Conservation (phyloP, 2,888 invertebrate species). For the Lepetodrilus schrolli region DNA sequence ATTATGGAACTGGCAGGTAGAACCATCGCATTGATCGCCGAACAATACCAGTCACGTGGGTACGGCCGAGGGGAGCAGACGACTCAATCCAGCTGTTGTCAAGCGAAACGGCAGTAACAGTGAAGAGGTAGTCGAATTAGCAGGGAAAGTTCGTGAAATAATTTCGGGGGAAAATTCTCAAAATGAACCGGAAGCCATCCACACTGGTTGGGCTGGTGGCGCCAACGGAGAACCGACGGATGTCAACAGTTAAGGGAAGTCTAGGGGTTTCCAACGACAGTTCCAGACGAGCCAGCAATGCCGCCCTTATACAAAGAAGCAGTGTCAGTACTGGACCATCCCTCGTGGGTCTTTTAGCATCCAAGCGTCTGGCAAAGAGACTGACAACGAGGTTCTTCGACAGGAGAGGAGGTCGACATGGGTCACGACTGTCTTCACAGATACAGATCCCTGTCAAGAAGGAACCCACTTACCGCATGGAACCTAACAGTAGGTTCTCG, state of each 20-base stretch:
- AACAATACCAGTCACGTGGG: conserved; percentile 3
- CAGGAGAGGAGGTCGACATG: conserved; percentile 32
- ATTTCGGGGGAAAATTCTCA: neutral
- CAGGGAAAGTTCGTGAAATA: too few relatives aligned
- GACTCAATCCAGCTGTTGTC: neutral
- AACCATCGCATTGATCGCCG: neutral
- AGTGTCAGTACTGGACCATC: conserved; percentile 41
- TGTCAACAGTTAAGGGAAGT: conserved; percentile 13
- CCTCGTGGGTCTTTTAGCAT: conserved; percentile 53
- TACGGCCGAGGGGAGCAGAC: neutral
- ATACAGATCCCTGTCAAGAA: conserved; percentile 35
- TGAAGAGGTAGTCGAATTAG: too few relatives aligned
- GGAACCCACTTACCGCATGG: conserved; percentile 64
- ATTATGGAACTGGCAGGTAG: neutral
- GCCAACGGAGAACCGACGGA: conserved; percentile 8
- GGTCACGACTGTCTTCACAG: conserved; percentile 37
- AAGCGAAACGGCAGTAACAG: neutral
- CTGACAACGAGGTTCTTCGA: conserved; percentile 43
- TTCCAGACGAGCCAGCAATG: neutral
- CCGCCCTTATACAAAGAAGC: neutral
- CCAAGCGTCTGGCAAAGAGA: conserved; percentile 55
- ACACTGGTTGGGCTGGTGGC: neutral
- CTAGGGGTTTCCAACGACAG: neutral
- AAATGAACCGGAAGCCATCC: conserved; percentile 6
- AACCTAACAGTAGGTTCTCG: conserved; percentile 53